Base-by-base conservation (phyloP, 2,888 invertebrate genomes). In the Globia sparganii region DNA sequence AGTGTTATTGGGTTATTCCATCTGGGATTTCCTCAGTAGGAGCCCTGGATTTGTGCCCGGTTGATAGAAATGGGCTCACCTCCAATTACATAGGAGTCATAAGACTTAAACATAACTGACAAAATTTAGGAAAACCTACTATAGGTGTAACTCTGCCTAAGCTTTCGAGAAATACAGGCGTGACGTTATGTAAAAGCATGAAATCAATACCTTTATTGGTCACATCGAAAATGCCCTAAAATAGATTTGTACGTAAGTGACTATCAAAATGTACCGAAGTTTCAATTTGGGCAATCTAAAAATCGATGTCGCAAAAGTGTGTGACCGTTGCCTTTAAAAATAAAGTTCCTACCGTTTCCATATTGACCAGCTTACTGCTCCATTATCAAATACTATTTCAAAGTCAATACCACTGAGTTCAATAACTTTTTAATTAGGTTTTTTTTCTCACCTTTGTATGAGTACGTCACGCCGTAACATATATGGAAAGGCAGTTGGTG, bases 351-450 rank as follows among this genome's bases (percentile, higher is more conserved):
- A 81, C 75, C 43, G 72, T 81, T 56, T 78, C 56, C 34, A 62
- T 62, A 78, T 58, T 40, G 43, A 59, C 56, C 53, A 49, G 67
- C 65, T 58, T 58, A 62, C 37, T 62, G 80, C 34, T 59, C 71
- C 43, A 69, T 66, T 75, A 70, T 5, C 81, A 83, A 84, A 87
- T 76, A 83, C 81, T 77, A 64, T 69, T 77, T 69, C 66, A 74
- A 79, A 77, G 72, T 66, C 74, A 83, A 77, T 69, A 78, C 13
- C 75, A 56, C 25, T 6, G 70, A 62, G 88, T 84, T 86, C 83
- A 88, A 68, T 87, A 82, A 75, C 83, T 73, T 78, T 46, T 86
- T 86, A 88, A 86, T 88, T 83, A 77, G 46, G 40, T 40, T 43
- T 74, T 59, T 80, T 78, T 80, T 82, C 78, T 78, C 75, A 78